Conservation (phyloP, 1,140 invertebrate species). For the Zaprionus vittiger region DNA sequence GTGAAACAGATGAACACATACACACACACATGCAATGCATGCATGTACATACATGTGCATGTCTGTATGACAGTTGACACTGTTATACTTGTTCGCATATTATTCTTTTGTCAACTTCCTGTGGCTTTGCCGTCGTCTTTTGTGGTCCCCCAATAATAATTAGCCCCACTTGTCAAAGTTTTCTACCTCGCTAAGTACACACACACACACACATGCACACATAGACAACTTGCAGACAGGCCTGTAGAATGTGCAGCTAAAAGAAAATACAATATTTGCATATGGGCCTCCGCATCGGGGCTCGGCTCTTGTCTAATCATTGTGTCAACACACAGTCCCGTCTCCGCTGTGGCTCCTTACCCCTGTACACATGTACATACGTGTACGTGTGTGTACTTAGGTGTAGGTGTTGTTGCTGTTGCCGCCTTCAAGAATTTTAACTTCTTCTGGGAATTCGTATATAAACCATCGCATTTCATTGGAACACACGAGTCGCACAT, state of each 20-base stretch:
- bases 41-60: neutral
- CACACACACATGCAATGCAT: too few relatives aligned
- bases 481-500: slow-evolving; percentile 15
- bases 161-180: slow-evolving; percentile 50
- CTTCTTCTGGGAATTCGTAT: slow-evolving; percentile 35
- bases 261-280: slow-evolving; percentile 62
- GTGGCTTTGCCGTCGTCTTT: slow-evolving; percentile 18
- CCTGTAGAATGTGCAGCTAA: slow-evolving; percentile 42
- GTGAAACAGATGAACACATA: slow-evolving; percentile 14
- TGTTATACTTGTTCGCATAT: slow-evolving; percentile 43
- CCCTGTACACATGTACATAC: neutral
- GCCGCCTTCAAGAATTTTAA: slow-evolving; percentile 30
- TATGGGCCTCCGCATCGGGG: slow-evolving; percentile 43
- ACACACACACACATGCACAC: neutral
- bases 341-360: slow-evolving; percentile 14
- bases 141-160: slow-evolving; percentile 43
- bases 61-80: slow-evolving; percentile 42
- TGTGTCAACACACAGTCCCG: slow-evolving; percentile 45
- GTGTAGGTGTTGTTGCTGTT: slow-evolving; percentile 44
- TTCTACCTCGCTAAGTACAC: slow-evolving; percentile 27
- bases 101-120: slow-evolving; percentile 49
- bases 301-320: slow-evolving; percentile 70
- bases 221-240: neutral
- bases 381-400: slow-evolving; percentile 52
- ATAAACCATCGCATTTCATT: slow-evolving; percentile 14